Evolutionary conservation across 2,888 invertebrate genomes (phyloP).

Genomic region (Plebejus anna): DNA sequence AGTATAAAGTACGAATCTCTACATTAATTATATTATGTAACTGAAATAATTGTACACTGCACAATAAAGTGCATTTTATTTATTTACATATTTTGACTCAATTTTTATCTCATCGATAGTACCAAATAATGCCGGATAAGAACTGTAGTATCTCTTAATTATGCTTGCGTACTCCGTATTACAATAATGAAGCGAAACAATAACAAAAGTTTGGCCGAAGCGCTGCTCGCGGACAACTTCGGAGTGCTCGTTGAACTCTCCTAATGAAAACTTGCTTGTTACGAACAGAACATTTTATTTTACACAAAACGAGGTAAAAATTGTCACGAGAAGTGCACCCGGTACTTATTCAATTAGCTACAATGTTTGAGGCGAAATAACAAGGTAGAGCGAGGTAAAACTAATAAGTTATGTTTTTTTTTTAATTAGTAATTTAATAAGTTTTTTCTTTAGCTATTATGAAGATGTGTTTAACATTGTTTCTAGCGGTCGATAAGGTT

Average conservation of each 20-base stretch:
- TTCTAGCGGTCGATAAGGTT: too few species aligned
- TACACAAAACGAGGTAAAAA: constrained; percentile 52
- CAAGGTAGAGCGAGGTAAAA: constrained; percentile 22
- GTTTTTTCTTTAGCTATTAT: background rate
- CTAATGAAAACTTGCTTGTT: constrained; percentile 76
- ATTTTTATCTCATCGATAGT: constrained; percentile 51
- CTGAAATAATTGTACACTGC: background rate
- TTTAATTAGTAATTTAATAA: background rate
- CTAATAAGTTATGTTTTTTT: constrained; percentile 5
- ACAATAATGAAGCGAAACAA: constrained; percentile 78
- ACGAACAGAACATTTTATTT: constrained; percentile 61
- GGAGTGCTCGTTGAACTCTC: constrained; percentile 71
- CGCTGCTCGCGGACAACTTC: constrained; percentile 63
- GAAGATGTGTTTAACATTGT: too few species aligned
- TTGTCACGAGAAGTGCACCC: constrained; percentile 45
- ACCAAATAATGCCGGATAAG: constrained; percentile 69
- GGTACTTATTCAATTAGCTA: constrained; percentile 38
- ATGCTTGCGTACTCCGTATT: constrained; percentile 75
- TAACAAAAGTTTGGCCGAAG: constrained; percentile 74
- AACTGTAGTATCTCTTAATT: constrained; percentile 74
- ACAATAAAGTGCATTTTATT: background rate
- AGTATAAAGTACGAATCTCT: too few species aligned
- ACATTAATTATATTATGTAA: too few species aligned
- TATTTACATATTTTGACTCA: background rate
- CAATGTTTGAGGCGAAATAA: constrained; percentile 35